phyloP scores from a whole-genome alignment of 1,140 invertebrate genomes.

The Propsilocerus akamusi region DNA sequence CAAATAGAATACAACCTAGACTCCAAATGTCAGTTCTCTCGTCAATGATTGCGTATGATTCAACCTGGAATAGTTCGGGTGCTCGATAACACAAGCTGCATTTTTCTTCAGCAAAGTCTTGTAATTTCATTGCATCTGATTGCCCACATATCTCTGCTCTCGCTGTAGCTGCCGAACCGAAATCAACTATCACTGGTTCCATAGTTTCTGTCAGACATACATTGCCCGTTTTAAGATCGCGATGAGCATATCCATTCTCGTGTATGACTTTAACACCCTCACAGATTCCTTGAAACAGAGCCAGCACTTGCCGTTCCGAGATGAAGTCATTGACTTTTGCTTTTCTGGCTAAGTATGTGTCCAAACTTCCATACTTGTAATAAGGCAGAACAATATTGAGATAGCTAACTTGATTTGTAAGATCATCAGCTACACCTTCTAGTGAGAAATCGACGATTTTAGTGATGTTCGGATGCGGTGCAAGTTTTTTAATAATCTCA shows the following conservation, averaged over 20 bases:
- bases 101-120: conserved; percentile 65
- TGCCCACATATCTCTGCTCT: conserved; percentile 51
- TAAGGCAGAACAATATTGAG: conserved; percentile 61
- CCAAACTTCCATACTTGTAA: conserved; percentile 61
- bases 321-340: conserved; percentile 38
- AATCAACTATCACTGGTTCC: conserved; percentile 63
- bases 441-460: conserved; percentile 51
- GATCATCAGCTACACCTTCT: conserved; percentile 35
- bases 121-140: conserved; percentile 50
- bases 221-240: conserved; percentile 68
- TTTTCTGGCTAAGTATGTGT: conserved; percentile 43
- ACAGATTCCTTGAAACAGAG: conserved; percentile 55
- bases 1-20: conserved; percentile 69
- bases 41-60: conserved; percentile 60
- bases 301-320: conserved; percentile 40
- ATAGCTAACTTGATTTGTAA: conserved; percentile 49
- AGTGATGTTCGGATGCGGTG: conserved; percentile 57
- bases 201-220: conserved; percentile 53
- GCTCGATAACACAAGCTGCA: conserved; percentile 77
- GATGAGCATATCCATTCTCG: conserved; percentile 51
- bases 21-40: conserved; percentile 81
- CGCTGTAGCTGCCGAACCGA: conserved; percentile 60
- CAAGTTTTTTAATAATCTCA: conserved; percentile 47
- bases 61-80: conserved; percentile 74
- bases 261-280: conserved; percentile 59